Percentiles rank a stretch among this genome's conserved stretches.
These are phyloP conservation scores for Drosophila oshimai DNA, from an alignment of 1,140 invertebrate species.

Conservation along the genomic window DNA sequence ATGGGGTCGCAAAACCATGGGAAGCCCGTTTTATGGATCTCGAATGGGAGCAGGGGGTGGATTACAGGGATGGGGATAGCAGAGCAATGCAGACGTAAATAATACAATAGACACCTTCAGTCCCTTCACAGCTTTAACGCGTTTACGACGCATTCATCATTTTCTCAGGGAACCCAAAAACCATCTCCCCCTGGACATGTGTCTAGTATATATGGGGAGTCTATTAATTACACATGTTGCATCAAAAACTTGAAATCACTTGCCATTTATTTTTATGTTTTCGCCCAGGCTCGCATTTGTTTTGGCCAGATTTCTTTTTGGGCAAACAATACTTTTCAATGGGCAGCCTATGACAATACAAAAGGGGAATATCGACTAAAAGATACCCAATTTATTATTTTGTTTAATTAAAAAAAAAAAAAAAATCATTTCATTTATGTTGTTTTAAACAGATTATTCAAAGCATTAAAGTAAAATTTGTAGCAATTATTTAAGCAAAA, in stretches of 20 bases:
- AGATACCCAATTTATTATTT: background rate
- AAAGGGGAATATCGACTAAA: background rate
- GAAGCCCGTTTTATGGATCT: constrained; percentile 45
- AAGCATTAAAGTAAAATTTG: no score
- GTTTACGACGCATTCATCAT: constrained; percentile 60
- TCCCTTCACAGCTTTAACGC: constrained; percentile 40
- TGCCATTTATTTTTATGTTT: constrained; percentile 71
- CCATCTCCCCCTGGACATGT: background rate
- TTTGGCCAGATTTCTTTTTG: constrained; percentile 42
- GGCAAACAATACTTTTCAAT: constrained; percentile 54
- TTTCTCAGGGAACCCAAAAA: background rate
- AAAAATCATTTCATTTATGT: no score
- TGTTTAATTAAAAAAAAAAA: background rate
- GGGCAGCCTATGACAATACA: constrained; percentile 26
- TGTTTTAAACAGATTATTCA: no score
- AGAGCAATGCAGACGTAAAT: constrained; percentile 52
- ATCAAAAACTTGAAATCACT: constrained; percentile 59
- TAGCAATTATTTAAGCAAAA: no score
- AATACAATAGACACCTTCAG: constrained; percentile 74
- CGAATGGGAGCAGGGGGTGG: background rate
- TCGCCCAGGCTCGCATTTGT: constrained; percentile 10
- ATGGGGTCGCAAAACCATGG: constrained; percentile 3
- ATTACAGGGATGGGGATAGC: constrained; percentile 1
- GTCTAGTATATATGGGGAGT: constrained; percentile 23
- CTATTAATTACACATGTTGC: constrained; percentile 80